phyloP scores from a whole-genome alignment of 2,113 vertebrate species.

The Aramus guarauna region DNA sequence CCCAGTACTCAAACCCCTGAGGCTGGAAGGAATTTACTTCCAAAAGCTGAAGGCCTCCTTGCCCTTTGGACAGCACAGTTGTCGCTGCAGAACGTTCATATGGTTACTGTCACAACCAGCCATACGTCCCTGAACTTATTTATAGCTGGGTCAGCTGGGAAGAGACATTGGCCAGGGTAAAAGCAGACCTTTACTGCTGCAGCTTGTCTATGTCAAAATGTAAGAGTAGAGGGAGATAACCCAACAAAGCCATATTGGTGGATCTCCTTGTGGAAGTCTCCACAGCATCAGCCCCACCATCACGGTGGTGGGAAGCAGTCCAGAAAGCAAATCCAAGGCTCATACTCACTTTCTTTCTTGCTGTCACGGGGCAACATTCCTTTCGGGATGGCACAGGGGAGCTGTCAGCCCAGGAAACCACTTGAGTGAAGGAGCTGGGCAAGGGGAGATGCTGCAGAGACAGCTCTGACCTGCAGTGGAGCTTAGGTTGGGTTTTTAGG shows the following conservation, averaged over 20 bases:
- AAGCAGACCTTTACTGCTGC: background rate
- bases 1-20: background rate
- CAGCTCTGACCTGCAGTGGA: background rate
- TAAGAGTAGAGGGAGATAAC: background rate
- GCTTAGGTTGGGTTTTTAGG: background rate
- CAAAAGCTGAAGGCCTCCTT: background rate
- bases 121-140: background rate
- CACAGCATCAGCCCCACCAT: background rate
- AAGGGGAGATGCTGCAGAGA: too few relatives aligned
- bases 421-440: background rate
- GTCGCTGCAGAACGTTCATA: background rate
- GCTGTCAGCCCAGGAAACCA: background rate
- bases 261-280: background rate
- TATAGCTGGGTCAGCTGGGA: background rate
- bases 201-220: background rate
- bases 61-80: background rate
- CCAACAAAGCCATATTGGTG: background rate
- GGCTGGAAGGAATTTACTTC: background rate
- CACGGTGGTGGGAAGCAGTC: background rate
- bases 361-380: background rate
- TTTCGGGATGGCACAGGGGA: background rate
- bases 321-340: conserved; percentile 8
- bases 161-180: background rate
- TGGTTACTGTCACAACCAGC: background rate
- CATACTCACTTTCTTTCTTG: background rate